Percentiles rank a stretch among this genome's conserved stretches.
These are phyloP conservation scores for Synanthedon vespiformis DNA, from an alignment of 2,888 invertebrate species.

Conservation along the genomic window DNA sequence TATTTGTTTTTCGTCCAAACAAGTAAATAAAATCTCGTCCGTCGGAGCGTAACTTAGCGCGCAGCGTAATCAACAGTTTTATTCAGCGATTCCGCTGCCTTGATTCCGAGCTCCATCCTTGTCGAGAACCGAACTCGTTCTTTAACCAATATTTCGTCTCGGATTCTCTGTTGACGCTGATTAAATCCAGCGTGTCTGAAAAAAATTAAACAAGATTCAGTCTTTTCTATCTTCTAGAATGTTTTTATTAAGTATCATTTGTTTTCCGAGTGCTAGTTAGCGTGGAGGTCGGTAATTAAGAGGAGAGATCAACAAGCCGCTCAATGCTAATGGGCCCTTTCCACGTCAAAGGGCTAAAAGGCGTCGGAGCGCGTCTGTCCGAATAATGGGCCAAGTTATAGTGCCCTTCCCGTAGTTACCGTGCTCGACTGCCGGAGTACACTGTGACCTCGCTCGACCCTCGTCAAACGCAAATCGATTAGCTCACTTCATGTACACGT, in stretches of 20 bases:
- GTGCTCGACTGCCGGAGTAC: conserved; percentile 22
- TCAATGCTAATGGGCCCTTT: conserved; percentile 64
- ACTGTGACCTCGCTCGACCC: conserved; percentile 54
- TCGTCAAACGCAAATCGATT: conserved; percentile 63
- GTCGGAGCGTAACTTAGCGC: conserved; percentile 55
- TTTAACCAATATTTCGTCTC: conserved; percentile 46
- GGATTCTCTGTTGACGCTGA: conserved; percentile 38
- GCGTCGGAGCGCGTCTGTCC: conserved; percentile 63
- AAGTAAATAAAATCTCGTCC: conserved; percentile 60
- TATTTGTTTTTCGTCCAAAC: conserved; percentile 58
- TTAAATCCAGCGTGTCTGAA: conserved; percentile 37
- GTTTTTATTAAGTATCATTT: conserved; percentile 8
- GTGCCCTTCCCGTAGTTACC: conserved; percentile 25
- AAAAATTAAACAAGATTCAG: conserved; percentile 10
- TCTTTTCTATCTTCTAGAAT: neutral
- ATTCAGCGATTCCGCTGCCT: conserved; percentile 53
- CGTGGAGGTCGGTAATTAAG: conserved; percentile 62
- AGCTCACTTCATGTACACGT: conserved; percentile 36
- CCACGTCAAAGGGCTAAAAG: conserved; percentile 66
- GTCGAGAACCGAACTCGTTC: conserved; percentile 35
- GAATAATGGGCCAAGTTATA: conserved; percentile 60
- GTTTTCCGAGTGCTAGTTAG: conserved; percentile 22
- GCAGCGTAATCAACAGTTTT: conserved; percentile 62
- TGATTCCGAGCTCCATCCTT: conserved; percentile 42
- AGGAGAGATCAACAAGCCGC: conserved; percentile 61